A percentile compares a stretch with the other conserved stretches of the same genome.
Conservation (phyloP, 2,888 invertebrate genomes). For the Drosophila nr. perissopoda region DNA sequence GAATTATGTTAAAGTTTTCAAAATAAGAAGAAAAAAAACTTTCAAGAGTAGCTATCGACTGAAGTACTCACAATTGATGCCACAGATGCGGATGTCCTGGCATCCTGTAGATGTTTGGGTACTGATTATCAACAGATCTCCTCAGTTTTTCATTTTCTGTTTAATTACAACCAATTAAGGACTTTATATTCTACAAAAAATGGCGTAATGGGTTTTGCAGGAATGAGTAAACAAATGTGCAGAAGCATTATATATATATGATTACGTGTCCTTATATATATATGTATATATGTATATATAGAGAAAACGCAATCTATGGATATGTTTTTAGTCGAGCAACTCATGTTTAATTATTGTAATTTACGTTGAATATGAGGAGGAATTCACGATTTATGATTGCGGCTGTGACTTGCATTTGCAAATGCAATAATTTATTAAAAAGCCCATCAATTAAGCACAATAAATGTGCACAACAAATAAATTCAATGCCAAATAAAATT, state of each 20-base stretch:
- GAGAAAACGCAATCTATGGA: background rate
- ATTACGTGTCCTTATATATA: too few species aligned
- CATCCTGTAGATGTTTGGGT: slow-evolving; percentile 13
- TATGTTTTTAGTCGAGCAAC: background rate
- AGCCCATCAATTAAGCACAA: slow-evolving; percentile 66
- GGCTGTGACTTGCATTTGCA: slow-evolving; percentile 56
- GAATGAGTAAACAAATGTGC: background rate
- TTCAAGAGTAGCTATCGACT: slow-evolving; percentile 23
- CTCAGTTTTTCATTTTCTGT: background rate
- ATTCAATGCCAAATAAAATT: slow-evolving; percentile 33
- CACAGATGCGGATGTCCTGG: slow-evolving; percentile 14
- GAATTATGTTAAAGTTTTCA: slow-evolving; percentile 39
- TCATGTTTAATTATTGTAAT: slow-evolving; percentile 10
- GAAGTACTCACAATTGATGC: slow-evolving; percentile 37
- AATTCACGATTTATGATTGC: slow-evolving; percentile 55
- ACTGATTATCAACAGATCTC: slow-evolving; percentile 26
- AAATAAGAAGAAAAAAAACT: slow-evolving; percentile 33
- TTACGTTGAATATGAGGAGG: slow-evolving; percentile 16
- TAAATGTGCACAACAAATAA: slow-evolving; percentile 35
- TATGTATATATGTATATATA: background rate
- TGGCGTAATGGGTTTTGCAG: background rate
- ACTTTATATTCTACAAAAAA: background rate
- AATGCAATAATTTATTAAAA: slow-evolving; percentile 62
- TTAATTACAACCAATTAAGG: slow-evolving; percentile 27
- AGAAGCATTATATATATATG: too few species aligned